Base-by-base conservation (phyloP, 1,140 invertebrate species). In the Drosophila ohnishii region DNA sequence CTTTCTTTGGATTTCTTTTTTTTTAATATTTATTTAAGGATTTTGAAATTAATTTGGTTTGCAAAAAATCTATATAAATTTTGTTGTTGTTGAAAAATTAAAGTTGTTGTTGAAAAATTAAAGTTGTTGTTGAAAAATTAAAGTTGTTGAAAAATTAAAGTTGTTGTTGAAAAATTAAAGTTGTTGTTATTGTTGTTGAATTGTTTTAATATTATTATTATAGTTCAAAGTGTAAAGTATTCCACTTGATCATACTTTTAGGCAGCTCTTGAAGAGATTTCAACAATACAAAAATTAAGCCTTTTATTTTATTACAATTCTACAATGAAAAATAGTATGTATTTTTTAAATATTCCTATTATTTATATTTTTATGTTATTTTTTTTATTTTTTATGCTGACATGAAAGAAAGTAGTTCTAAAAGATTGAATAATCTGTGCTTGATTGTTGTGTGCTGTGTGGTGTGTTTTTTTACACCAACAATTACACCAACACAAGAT, bases 401-500 rank as follows among this genome's bases (percentile, higher is more conserved):
- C 25, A 28, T 28, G 5, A 6, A 28, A 1, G 25, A 8, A 40
- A 47, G 13, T 19, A n/a, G 16, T 35, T 22, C 16, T 19, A 16
- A 9, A 10, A 34, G 35, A 40, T 56, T 40, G 19, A 30, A 19
- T 53, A 39, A 47, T 71, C 16, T 40, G 30, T 14, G 40, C 19
- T 59, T 37, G 40, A 45, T 34, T 45, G 25, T 45, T 37, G 19
- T 55, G 34, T 55, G 51, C 10, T 35, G 16, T 51, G 45, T 39
- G 55, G 32, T 73, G 22, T 51, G n/a, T 19, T 30, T 51, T 51
- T 61, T 47, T 42, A 51, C 42, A 34, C 6, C 50, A 39, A 39
- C 22, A 37, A 60, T 11, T 2, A 19, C 51, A 40, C 10, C 60
- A 62, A 32, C 35, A 16, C 61, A 34, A 66, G 75, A 78, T 85